Evolutionary conservation across 2,888 invertebrate species (phyloP), one percentile per base, ranked within the genome.

Genomic region (Drosophila fulvimacula): DNA sequence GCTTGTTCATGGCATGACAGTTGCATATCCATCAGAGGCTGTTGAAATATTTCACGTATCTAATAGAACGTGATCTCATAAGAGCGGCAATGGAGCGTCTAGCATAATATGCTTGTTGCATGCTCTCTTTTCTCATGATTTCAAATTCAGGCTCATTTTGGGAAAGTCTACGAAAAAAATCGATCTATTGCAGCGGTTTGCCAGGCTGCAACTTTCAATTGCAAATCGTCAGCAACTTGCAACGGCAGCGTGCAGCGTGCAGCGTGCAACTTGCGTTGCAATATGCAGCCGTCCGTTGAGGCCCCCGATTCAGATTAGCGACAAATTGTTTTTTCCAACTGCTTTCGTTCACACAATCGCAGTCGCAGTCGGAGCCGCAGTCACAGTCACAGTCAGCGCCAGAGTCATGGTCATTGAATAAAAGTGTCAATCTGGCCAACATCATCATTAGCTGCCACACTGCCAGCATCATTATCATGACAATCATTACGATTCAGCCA

Each of bases 1-100:
- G 5, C 13, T 19, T 36, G 24, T 27, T 41, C 48, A 48, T 71
- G 27, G 65, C 72, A 56, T 78, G 73, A 58, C 80, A 73, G 70
- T 78, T 69, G 71, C 68, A 70, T 72, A 75, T 75, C 66, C 75
- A 75, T 74, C 72, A 64, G 75, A 34, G 32, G 71, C 76, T 69
- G 81, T 73, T 81, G 76, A 79, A 74, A 81, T 88, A 86, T 81
- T 90, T 90, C 91, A 91, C 90, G 91, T 90, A 85, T 81, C 81
- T 72, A 70, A 86, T 87, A 90, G 90, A 91, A 90, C 91, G 90
- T 91, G 90, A 90, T 91, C 90, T 82, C 90, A 88, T 89, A 82
- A 89, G 89, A 71, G 48, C 73, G 48, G 48, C 66, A 69, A 53
- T 59, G 34, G 51, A 59, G 64, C 60, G 66, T 66, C 41, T 46